A percentile compares a stretch with the other conserved stretches of the same genome.
phyloP scores from a whole-genome alignment of 2,888 invertebrate species.

The Leucania comma region DNA sequence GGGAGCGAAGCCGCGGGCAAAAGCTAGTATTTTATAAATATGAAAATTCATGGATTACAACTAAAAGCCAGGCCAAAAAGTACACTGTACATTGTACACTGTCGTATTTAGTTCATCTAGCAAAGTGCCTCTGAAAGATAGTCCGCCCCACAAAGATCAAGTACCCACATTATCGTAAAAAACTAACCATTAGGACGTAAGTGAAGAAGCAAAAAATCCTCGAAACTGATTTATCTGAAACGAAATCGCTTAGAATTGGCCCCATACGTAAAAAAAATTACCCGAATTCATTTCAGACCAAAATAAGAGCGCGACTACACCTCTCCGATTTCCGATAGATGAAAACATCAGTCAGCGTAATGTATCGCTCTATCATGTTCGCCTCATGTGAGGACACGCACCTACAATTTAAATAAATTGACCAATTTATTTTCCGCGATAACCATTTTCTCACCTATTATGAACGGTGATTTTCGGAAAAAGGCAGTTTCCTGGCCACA shows the following conservation, averaged over 20 bases:
- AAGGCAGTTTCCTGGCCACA: constrained; percentile 44
- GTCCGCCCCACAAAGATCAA: not conserved
- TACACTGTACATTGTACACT: too few species aligned
- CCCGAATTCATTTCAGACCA: constrained; percentile 43
- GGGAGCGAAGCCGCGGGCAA: too few species aligned
- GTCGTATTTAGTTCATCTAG: not conserved
- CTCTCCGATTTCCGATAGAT: constrained; percentile 65
- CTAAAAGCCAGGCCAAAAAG: not conserved
- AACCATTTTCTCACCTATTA: constrained; percentile 54
- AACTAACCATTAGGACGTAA: not conserved
- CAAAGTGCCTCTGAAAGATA: not conserved
- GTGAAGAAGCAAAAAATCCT: constrained; percentile 15
- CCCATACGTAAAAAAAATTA: constrained; percentile 30
- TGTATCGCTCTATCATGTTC: constrained; percentile 64
- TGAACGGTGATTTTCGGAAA: constrained; percentile 43
- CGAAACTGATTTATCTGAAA: constrained; percentile 49
- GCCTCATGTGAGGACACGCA: constrained; percentile 58
- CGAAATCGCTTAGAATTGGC: constrained; percentile 37
- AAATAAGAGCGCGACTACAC: constrained; percentile 57
- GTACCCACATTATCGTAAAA: not conserved
- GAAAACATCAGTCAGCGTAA: constrained; percentile 68
- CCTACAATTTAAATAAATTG: constrained; percentile 67
- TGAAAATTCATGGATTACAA: not conserved
- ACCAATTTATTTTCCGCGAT: constrained; percentile 61
- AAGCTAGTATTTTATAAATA: too few species aligned